phyloP scores from a whole-genome alignment of 2,113 vertebrate genomes.

The Prochilodus magdalenae region DNA sequence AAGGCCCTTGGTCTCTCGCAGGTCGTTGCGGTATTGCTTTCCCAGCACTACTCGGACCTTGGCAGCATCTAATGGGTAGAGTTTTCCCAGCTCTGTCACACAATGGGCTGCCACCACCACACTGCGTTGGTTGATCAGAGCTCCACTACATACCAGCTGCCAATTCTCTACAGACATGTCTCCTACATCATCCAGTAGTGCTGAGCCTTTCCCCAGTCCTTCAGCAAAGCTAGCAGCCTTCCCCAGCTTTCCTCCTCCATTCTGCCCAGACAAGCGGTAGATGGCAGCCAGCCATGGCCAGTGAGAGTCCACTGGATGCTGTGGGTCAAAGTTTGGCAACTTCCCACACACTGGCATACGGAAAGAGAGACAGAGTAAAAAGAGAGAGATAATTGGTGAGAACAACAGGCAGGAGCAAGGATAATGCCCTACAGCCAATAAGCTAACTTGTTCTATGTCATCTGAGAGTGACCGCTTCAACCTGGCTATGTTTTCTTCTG shows the following conservation, averaged over 20 bases:
- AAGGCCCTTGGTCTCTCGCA: conserved; percentile 84
- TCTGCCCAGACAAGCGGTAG: conserved; percentile 78
- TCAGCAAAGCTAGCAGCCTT: conserved; percentile 77
- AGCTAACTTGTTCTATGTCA: neutral
- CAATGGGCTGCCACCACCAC: conserved; percentile 95
- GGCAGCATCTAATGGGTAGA: conserved; percentile 82
- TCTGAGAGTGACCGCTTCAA: neutral
- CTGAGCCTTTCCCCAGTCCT: conserved; percentile 80
- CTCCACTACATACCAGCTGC: conserved; percentile 95
- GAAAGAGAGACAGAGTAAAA: conserved; percentile 34
- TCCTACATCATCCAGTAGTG: conserved; percentile 2
- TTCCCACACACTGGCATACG: conserved; percentile 90
- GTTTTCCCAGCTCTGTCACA: conserved; percentile 90
- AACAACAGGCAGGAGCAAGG: conserved; percentile 15
- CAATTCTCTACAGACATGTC: conserved; percentile 77
- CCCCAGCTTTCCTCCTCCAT: conserved; percentile 62
- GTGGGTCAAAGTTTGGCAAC: conserved; percentile 80
- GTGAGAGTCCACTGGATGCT: conserved; percentile 77
- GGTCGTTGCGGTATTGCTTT: conserved; percentile 88
- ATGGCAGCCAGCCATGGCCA: conserved; percentile 98
- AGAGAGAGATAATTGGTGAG: conserved; percentile 22
- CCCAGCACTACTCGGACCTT: conserved; percentile 91
- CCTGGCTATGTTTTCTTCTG: neutral
- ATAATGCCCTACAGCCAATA: neutral
- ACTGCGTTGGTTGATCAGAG: conserved; percentile 92